Base-by-base conservation (phyloP, 2,888 invertebrate genomes). In the Odontocolon sp. region DNA sequence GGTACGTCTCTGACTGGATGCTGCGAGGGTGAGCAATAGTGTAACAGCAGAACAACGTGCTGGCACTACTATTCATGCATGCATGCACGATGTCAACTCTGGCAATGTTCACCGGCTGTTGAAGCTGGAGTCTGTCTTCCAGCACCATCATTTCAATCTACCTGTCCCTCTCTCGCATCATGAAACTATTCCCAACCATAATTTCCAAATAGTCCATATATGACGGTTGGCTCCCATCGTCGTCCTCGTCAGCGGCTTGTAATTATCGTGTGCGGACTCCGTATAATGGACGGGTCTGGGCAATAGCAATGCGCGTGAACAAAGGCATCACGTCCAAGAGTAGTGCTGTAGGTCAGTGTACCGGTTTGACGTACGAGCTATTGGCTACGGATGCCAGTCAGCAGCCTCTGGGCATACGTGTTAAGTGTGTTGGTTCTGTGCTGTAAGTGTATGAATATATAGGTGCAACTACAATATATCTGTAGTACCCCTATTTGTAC, bases 211-310 rank as follows among this genome's bases (percentile, higher is more conserved):
- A n/a, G n/a, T n/a, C n/a, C n/a, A n/a, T n/a, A n/a, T n/a, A n/a
- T n/a, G n/a, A n/a, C n/a, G n/a, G n/a, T n/a, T n/a, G n/a, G 36
- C 50, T 16, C 59, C 18, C 54, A 11, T 57, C 67, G 33, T 63
- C 50, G 61, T 72, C 50, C 63, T 71, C 56, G 70, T 56, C 77
- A 71, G 71, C 76, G 64, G 56, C 56, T 79, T 79, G 83, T 83
- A 83, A 84, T 86, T 86, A 84, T 84, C 82, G 83, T 82, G 80
- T 78, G 82, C 82, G 79, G 82, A 81, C 77, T 72, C 78, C 80
- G 83, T 81, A 84, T 84, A 85, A 85, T 83, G 79, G 82, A 78
- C 81, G n/a, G n/a, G 85, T 83, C 80, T 84, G 82, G 66, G 80
- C 77, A 40, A 63, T 47, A 61, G 76, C 70, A 67, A 70, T 67